Conservation (phyloP, 2,113 vertebrate genomes). For the Lycocorax pyrrhopterus region DNA sequence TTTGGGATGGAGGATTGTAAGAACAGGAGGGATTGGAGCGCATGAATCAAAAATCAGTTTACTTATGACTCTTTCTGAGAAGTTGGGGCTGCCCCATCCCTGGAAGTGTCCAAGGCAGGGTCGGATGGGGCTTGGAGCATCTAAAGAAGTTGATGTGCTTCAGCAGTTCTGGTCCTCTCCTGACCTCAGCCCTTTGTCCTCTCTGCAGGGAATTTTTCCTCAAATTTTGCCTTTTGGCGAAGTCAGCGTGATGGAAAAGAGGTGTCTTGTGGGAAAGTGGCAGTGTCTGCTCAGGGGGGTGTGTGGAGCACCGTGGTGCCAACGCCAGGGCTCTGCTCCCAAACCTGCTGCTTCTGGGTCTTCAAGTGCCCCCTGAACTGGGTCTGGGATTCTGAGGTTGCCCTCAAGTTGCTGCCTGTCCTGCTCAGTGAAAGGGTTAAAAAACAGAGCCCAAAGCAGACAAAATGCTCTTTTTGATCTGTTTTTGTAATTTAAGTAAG, state of each 20-base stretch:
- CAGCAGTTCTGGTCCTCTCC: neutral
- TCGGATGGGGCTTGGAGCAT: neutral
- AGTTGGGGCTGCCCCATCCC: neutral
- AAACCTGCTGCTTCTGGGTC: neutral
- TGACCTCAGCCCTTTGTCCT: neutral
- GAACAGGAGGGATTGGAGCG: neutral
- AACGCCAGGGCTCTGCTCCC: neutral
- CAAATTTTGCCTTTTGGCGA: neutral
- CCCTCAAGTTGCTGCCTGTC: neutral
- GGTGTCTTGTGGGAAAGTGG: neutral
- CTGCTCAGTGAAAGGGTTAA: neutral
- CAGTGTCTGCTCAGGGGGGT: rapidly evolving
- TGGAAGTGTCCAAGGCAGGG: neutral
- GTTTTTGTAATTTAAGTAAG: neutral
- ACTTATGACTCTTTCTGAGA: neutral
- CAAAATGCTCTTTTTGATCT: neutral
- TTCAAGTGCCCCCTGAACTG: no score
- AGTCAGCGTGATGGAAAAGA: neutral
- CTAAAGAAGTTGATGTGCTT: neutral
- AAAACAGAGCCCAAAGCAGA: neutral
- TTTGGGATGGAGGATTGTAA: neutral
- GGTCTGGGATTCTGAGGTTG: neutral
- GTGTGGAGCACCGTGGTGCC: neutral
- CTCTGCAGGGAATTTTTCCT: neutral
- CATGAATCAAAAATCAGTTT: neutral